Conservation (phyloP, 2,888 invertebrate species). For the Bellardia bayeri region DNA sequence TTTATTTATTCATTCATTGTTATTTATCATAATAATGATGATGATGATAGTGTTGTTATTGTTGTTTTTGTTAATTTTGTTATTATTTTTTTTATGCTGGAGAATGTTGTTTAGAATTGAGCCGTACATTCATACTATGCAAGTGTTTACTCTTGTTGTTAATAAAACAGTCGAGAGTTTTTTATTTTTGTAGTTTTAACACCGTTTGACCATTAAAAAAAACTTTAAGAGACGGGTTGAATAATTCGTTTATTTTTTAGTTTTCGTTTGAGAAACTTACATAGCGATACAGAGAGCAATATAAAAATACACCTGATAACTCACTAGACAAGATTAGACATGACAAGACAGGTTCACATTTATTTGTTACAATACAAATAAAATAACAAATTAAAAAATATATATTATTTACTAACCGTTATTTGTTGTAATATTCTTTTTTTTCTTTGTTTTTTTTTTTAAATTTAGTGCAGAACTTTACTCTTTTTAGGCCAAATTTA, state of each 20-base stretch:
- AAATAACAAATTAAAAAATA: not conserved
- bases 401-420: constrained; percentile 48
- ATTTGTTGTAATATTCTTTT: constrained; percentile 3
- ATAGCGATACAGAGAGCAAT: not conserved
- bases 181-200: not conserved
- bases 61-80: not conserved
- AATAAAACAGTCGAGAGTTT: not conserved
- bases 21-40: constrained; percentile 8
- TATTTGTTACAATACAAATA: constrained; percentile 1
- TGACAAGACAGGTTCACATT: constrained; percentile 10
- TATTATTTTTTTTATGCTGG: constrained; percentile 21
- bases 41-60: not conserved
- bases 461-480: not conserved
- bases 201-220: not conserved
- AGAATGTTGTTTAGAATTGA: constrained; percentile 33
- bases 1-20: constrained; percentile 16
- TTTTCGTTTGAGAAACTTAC: not conserved
- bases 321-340: too few species aligned
- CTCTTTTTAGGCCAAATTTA: not conserved
- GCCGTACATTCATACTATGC: not conserved
- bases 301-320: not conserved
- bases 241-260: not conserved
- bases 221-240: not conserved
- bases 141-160: constrained; percentile 5
- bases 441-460: not conserved